Percentiles rank a stretch among this genome's conserved stretches.
These are phyloP conservation scores for Parnassius apollo DNA, from an alignment of 2,888 invertebrate genomes.

Conservation along the genomic window DNA sequence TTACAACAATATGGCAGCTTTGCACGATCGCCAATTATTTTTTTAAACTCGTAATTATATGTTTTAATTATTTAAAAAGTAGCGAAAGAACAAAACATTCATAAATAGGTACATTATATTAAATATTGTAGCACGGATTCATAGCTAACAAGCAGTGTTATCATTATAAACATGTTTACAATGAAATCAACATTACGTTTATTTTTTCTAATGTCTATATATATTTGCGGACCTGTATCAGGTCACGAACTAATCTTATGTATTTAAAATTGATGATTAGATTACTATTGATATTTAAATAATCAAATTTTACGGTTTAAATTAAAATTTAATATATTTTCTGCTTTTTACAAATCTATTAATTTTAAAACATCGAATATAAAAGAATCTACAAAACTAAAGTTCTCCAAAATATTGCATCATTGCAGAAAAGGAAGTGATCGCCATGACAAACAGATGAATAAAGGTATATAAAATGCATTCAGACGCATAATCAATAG, in stretches of 20 bases:
- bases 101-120: slow-evolving; percentile 13
- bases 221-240: slow-evolving; percentile 35
- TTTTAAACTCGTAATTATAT: slow-evolving; percentile 37
- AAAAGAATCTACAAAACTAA: slow-evolving; percentile 8
- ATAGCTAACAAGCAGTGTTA: slow-evolving; percentile 23
- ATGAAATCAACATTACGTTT: slow-evolving; percentile 15
- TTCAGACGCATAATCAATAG: no score
- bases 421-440: no score
- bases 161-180: slow-evolving; percentile 15
- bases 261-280: slow-evolving; percentile 5
- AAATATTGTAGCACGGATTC: slow-evolving; percentile 23
- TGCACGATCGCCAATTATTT: slow-evolving; percentile 51
- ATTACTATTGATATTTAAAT: background rate
- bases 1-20: slow-evolving; percentile 68
- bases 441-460: no score
- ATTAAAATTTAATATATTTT: slow-evolving; percentile 1
- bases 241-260: slow-evolving; percentile 30
- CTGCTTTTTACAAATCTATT: slow-evolving; percentile 4
- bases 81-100: slow-evolving; percentile 22
- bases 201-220: slow-evolving; percentile 10
- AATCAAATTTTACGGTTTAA: slow-evolving; percentile 1
- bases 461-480: no score
- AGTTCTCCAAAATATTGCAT: background rate
- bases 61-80: slow-evolving; percentile 24
- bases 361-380: background rate